Evolutionary conservation across 2,797 vertebrate species (phyloP).

Genomic region (Pachyuromys duprasi): DNA sequence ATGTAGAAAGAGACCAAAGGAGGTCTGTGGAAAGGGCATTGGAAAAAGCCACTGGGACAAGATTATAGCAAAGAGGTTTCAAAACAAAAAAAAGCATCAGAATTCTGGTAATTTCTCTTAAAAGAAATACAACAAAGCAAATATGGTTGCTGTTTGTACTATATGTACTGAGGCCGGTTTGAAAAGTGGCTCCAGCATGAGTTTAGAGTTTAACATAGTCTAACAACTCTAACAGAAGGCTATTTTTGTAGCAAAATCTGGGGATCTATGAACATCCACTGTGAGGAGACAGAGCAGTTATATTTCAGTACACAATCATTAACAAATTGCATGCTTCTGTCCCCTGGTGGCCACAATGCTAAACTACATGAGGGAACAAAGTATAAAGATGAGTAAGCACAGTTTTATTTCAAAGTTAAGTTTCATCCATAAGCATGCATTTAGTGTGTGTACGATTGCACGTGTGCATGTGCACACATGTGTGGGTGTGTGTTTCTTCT

Average conservation of each 20-base stretch:
- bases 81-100: background rate
- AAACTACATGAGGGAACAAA: slow-evolving; percentile 42
- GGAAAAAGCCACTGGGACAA: background rate
- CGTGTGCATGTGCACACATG: too few relatives aligned
- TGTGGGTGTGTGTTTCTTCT: too few relatives aligned
- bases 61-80: background rate
- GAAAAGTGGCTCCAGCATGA: background rate
- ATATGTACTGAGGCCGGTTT: background rate
- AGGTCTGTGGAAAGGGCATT: background rate
- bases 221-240: background rate
- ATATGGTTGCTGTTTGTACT: background rate
- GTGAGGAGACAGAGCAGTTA: background rate
- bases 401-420: slow-evolving; percentile 33
- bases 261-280: background rate
- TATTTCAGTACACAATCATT: background rate
- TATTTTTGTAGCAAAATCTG: background rate
- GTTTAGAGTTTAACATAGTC: slow-evolving; percentile 26
- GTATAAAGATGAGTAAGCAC: background rate
- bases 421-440: background rate
- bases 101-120: slow-evolving; percentile 20
- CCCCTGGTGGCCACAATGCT: slow-evolving; percentile 66
- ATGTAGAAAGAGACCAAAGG: background rate
- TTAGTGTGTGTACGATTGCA: too few relatives aligned
- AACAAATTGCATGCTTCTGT: slow-evolving; percentile 37
- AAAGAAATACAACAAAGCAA: background rate